Evolutionary conservation across 2,113 vertebrate species (phyloP), one percentile per base, ranked within the genome.

Genomic region (Cephalopholis sonnerati): DNA sequence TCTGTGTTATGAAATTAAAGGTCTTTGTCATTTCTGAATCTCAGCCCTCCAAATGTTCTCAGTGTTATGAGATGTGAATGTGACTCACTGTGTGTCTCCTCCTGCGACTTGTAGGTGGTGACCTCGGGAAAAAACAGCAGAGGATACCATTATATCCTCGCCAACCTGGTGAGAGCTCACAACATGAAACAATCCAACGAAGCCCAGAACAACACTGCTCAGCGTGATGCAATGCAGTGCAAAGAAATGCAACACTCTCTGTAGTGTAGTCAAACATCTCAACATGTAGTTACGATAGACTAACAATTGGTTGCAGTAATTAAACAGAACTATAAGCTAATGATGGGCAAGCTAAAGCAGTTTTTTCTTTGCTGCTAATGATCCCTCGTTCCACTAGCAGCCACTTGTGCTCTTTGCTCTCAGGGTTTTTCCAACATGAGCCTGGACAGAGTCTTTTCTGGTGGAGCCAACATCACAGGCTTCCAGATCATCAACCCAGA

Each of bases 101-200:
- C 92, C 92, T 94, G 93, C 89, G 44, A 65, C 90, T 70, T 85
- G 83, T 95, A 99, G 98, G 97, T 98, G 88, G 97, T 97, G 92
- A 95, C 94, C 93, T 96, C 98, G 0, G 98, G 97, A 74, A 99
- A 99, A 91, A 98, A 99, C 93, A 96, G 96, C 76, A 95, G 97
- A 96, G 98, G 98, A 90, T 99, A 98, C 94, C 98, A 99, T 94
- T 99, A 99, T 91, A 98, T 99, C 95, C 95, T 99, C 58, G 98
- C 98, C 91, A 99, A 99, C 93, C 96, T 99, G 98, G 98, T 99
- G 96, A 98, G 97, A 74, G 65, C 77, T 78, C 2, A 3, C 68
- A 84, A 69, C 58, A 82, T 72, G 59, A 73, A 73, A 85, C 66
- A 80, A 51, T 67, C 44, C 61, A 74, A 83, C 74, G 71, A 74